Base-by-base conservation (phyloP, 2,888 invertebrate species). In the Capitulum mitella region DNA sequence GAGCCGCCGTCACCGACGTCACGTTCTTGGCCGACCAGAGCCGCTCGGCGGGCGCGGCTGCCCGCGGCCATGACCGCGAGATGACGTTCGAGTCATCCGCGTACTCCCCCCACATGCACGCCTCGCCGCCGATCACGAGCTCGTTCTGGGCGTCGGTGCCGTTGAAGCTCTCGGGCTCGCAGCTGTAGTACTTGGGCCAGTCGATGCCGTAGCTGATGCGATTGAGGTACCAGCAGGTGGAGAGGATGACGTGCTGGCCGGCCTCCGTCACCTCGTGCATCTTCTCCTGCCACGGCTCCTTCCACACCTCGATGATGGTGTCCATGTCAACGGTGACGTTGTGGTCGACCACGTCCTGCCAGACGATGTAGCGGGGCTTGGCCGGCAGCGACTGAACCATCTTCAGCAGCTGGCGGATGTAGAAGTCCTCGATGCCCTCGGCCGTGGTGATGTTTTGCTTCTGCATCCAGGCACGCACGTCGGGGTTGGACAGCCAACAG, bases 61-160 rank as follows among this genome's bases (percentile, higher is more conserved):
- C 93, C 82, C 95, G 88, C 0, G 97, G 97, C 92, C 95, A 97
- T 16, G 93, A 89, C 79, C 88, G 84, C 1, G 88, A 85, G 79
- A 89, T 86, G n/a, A 90, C 84, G 83, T 90, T 90, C 29, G 89
- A 89, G 61, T 87, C 87, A 84, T 96, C 93, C 0, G 94, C 93
- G 82, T 90, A 91, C 86, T 97, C 97, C 2, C 91, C 90, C 97
- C 97, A 97, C 91, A 97, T 92, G 83, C 95, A 94, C 0, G 94
- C 93, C 85, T 96, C 96, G 0, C 97, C 97, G 0, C 97, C 97
- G 22, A 94, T 85, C 40, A 97, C 90, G 78, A 91, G 86, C 2
- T 88, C 83, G 83, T 91, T 90, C 83, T 91, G 89, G 8, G 83
- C 84, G 0, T 84, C 84, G 0, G 85, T 87, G 12, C 88, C 87